phyloP scores from a whole-genome alignment of 2,113 vertebrate species.

The Phylloscopus trochiloides region DNA sequence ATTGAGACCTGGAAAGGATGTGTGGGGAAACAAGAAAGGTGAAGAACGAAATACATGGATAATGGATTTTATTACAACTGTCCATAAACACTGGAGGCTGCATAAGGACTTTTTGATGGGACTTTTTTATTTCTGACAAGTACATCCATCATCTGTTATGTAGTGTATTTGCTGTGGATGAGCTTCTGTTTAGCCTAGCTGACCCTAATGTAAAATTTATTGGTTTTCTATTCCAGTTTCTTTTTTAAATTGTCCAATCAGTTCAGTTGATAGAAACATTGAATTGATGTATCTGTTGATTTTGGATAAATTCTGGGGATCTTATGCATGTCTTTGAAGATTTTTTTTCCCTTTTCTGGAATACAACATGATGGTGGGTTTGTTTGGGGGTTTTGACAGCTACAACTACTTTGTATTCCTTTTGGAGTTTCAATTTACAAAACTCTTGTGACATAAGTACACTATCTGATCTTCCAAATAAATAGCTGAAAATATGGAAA shows the following conservation, averaged over 20 bases:
- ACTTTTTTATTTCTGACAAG: background rate
- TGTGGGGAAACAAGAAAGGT: background rate
- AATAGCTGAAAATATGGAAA: background rate
- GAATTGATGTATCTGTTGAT: background rate
- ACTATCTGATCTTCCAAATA: background rate
- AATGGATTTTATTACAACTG: background rate
- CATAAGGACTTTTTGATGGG: background rate
- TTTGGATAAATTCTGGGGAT: background rate
- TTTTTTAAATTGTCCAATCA: background rate
- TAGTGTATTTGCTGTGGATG: background rate
- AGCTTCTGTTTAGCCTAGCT: constrained; percentile 11
- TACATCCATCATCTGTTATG: background rate
- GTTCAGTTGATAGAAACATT: background rate
- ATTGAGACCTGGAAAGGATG: background rate
- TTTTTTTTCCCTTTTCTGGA: background rate
- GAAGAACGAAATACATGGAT: background rate
- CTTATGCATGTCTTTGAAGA: background rate
- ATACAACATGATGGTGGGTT: accelerated
- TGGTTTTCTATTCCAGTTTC: background rate
- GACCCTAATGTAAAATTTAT: background rate
- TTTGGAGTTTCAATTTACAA: background rate
- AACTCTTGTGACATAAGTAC: background rate
- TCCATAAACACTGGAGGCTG: background rate
- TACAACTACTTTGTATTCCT: background rate
- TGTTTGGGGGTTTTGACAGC: background rate